A percentile compares a stretch with the other conserved stretches of the same genome.
Evolutionary conservation across 1,140 invertebrate genomes (phyloP).

Genomic region (Trichomalopsis sarcophagae): DNA sequence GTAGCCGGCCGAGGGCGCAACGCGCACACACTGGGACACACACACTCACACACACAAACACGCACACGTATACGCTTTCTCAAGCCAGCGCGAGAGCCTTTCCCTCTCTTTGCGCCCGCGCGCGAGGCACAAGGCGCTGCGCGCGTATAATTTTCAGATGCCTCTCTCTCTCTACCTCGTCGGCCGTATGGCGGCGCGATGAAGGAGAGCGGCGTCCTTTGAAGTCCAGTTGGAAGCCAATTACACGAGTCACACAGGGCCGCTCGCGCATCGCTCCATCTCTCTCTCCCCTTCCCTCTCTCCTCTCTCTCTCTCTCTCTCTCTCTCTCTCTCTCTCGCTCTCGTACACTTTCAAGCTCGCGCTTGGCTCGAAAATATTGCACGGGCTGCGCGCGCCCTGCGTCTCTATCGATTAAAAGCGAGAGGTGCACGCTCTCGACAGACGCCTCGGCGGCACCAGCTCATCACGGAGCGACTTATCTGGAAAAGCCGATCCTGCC

Average conservation of each 20-base stretch:
- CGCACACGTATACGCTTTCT: neutral
- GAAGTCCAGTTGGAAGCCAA: conserved; percentile 76
- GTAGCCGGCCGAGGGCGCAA: conserved; percentile 55
- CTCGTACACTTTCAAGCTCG: conserved; percentile 49
- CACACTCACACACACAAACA: too few relatives aligned
- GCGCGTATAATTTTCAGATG: conserved; percentile 62
- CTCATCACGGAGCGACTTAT: neutral
- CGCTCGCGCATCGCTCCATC: conserved; percentile 62
- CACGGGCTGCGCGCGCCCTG: conserved; percentile 59
- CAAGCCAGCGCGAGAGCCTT: neutral
- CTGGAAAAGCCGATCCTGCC: neutral
- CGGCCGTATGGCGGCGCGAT: conserved; percentile 72
- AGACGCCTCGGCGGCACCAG: neutral
- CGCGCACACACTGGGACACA: neutral
- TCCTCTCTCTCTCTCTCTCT: conserved; percentile 45
- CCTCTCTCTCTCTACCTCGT: conserved; percentile 58
- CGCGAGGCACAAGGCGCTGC: conserved; percentile 19
- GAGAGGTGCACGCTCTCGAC: conserved; percentile 63
- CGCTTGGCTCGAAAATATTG: conserved; percentile 64
- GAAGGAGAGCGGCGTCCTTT: conserved; percentile 75
- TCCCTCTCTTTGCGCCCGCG: neutral
- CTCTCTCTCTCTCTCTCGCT: conserved; percentile 47
- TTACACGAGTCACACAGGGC: conserved; percentile 76
- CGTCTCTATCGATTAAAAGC: conserved; percentile 69
- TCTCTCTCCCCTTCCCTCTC: conserved; percentile 50